A percentile compares a stretch with the other conserved stretches of the same genome.
Conservation (phyloP, 2,797 vertebrate genomes). For the Chaetodon trifasciatus region DNA sequence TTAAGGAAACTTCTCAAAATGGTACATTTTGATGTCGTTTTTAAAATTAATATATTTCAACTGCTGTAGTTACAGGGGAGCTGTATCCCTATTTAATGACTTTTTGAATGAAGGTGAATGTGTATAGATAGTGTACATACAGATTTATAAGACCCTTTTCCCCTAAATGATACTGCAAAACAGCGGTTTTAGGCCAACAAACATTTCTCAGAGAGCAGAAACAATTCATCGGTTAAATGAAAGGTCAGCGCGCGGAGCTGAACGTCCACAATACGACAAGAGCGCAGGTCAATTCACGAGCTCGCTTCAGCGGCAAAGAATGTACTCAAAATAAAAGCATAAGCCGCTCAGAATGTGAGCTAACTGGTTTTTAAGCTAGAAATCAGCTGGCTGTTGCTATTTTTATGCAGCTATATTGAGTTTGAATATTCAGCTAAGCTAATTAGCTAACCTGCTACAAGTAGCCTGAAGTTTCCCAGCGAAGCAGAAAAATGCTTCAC, state of each 20-base stretch:
- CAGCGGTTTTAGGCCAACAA: slow-evolving; percentile 40
- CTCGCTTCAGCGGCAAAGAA: neutral
- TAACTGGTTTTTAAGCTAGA: neutral
- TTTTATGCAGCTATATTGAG: neutral
- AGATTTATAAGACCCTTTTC: slow-evolving; percentile 70
- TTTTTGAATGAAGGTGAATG: slow-evolving; percentile 74
- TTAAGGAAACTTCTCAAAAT: slow-evolving; percentile 58
- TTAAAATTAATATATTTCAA: slow-evolving; percentile 77
- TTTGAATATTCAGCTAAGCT: neutral
- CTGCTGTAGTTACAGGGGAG: slow-evolving; percentile 79
- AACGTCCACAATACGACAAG: neutral
- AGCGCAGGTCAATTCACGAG: neutral
- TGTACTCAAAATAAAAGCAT: neutral
- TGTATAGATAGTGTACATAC: slow-evolving; percentile 81
- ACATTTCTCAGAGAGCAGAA: slow-evolving; percentile 40
- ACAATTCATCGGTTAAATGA: slow-evolving; percentile 18
- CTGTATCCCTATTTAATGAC: slow-evolving; percentile 59
- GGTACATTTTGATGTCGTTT: slow-evolving; percentile 73
- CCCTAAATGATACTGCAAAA: slow-evolving; percentile 34
- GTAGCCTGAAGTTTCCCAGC: neutral
- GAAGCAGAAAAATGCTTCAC: neutral
- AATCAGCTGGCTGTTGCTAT: neutral
- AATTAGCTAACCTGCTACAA: neutral
- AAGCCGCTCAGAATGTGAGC: neutral
- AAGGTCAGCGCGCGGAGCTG: slow-evolving; percentile 26